A percentile compares a stretch with the other conserved stretches of the same genome.
phyloP scores from a whole-genome alignment of 2,113 vertebrate species.

The Gallinago undulata region DNA sequence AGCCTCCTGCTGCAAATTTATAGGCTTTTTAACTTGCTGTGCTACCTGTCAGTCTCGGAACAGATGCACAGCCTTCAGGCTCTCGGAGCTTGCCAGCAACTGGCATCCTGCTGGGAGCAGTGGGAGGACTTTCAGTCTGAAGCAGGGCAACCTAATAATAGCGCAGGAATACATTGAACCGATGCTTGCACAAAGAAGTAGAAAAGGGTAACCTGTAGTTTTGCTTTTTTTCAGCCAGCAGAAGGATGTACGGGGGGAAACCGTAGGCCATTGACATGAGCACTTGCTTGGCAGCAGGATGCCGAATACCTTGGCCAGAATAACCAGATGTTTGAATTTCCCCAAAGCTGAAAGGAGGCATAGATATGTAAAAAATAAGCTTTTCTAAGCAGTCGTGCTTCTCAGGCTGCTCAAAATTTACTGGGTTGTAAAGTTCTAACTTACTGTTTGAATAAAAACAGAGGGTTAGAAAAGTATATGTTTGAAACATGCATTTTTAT shows the following conservation, averaged over 20 bases:
- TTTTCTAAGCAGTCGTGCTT: background rate
- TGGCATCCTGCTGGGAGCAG: conserved; percentile 55
- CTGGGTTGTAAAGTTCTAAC: background rate
- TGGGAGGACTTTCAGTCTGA: conserved; percentile 29
- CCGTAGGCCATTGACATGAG: background rate
- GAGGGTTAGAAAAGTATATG: background rate
- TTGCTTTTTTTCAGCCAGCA: background rate
- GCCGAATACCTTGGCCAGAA: background rate
- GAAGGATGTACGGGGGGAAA: background rate
- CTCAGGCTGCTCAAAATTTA: background rate
- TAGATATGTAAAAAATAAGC: background rate
- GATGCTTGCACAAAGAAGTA: background rate
- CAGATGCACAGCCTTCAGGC: conserved; percentile 65
- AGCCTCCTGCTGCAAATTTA: conserved; percentile 35
- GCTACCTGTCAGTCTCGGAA: conserved; percentile 61
- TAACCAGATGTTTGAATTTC: background rate
- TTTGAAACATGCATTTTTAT: background rate
- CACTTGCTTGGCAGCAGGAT: background rate
- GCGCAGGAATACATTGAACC: background rate
- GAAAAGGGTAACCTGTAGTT: background rate
- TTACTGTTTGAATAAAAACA: background rate
- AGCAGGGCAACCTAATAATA: conserved; percentile 50
- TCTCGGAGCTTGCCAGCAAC: conserved; percentile 14
- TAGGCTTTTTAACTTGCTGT: conserved; percentile 33
- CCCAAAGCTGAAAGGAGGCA: background rate